These are phyloP conservation scores for Atethmia centrago DNA, from an alignment of 2,888 invertebrate genomes.

Conservation along the genomic window DNA sequence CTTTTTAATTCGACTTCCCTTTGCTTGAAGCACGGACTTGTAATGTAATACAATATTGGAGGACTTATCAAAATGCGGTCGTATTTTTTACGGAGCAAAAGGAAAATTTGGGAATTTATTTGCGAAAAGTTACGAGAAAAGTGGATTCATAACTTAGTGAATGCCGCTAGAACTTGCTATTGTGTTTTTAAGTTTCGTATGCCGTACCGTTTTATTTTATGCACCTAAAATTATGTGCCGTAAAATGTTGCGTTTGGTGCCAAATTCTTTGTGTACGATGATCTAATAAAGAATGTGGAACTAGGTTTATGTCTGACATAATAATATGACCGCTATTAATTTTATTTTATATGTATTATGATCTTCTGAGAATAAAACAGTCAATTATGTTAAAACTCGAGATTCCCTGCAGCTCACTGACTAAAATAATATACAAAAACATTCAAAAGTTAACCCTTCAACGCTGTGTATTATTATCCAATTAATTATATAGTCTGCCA, in stretches of 20 bases:
- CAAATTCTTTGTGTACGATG: conserved; percentile 37
- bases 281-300: conserved; percentile 36
- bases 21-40: conserved; percentile 46
- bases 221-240: conserved; percentile 36
- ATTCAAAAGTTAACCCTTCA: neutral
- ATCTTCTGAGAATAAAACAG: neutral
- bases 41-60: conserved; percentile 53
- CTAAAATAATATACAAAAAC: neutral
- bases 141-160: conserved; percentile 29
- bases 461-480: conserved; percentile 10
- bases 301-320: conserved; percentile 39
- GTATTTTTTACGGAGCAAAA: conserved; percentile 36
- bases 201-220: conserved; percentile 34
- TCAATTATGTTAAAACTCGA: neutral
- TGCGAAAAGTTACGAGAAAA: conserved; percentile 31
- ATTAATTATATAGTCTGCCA: neutral
- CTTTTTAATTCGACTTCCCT: conserved; percentile 53
- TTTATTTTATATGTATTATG: neutral
- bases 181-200: conserved; percentile 32
- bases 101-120: conserved; percentile 46
- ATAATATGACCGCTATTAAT: neutral
- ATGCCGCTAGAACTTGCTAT: conserved; percentile 31
- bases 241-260: conserved; percentile 37
- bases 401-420: neutral
- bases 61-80: conserved; percentile 50